Percentiles rank a stretch among this genome's conserved stretches.
These are phyloP conservation scores for Vannuccia rotundouncinata DNA, from an alignment of 2,888 invertebrate species.

Conservation along the genomic window DNA sequence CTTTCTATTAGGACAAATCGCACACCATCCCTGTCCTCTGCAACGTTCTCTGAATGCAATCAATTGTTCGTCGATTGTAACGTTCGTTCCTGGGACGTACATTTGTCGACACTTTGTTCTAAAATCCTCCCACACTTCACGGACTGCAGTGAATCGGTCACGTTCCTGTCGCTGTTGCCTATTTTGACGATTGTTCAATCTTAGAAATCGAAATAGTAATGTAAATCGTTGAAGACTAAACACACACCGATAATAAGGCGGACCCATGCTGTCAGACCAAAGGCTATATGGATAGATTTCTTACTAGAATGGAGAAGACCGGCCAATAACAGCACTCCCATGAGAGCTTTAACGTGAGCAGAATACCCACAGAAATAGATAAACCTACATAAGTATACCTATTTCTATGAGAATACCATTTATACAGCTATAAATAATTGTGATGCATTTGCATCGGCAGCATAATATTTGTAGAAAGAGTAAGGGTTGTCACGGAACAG, in stretches of 20 bases:
- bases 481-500: slow-evolving; percentile 24
- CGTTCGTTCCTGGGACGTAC: slow-evolving; percentile 25
- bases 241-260: slow-evolving; percentile 1
- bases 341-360: slow-evolving; percentile 9
- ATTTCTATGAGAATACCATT: too few relatives aligned
- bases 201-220: neutral
- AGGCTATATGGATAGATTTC: slow-evolving; percentile 10
- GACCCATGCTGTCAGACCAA: slow-evolving; percentile 23
- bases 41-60: slow-evolving; percentile 14
- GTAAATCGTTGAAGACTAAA: slow-evolving; percentile 11
- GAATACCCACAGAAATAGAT: too few relatives aligned
- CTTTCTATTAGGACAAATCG: slow-evolving; percentile 1
- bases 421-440: slow-evolving; percentile 24
- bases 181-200: slow-evolving; percentile 27
- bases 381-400: too few relatives aligned
- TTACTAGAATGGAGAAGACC: slow-evolving; percentile 9
- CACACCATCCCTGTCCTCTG: slow-evolving; percentile 9
- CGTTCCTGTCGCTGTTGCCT: slow-evolving; percentile 3
- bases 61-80: slow-evolving; percentile 28
- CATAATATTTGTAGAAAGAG: neutral
- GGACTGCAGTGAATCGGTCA: slow-evolving; percentile 27
- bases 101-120: slow-evolving; percentile 21
- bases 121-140: slow-evolving; percentile 31
- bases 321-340: neutral
- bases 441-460: slow-evolving; percentile 3